These are phyloP conservation scores for Acleris sparsana DNA, from an alignment of 2,888 invertebrate species.

Conservation along the genomic window DNA sequence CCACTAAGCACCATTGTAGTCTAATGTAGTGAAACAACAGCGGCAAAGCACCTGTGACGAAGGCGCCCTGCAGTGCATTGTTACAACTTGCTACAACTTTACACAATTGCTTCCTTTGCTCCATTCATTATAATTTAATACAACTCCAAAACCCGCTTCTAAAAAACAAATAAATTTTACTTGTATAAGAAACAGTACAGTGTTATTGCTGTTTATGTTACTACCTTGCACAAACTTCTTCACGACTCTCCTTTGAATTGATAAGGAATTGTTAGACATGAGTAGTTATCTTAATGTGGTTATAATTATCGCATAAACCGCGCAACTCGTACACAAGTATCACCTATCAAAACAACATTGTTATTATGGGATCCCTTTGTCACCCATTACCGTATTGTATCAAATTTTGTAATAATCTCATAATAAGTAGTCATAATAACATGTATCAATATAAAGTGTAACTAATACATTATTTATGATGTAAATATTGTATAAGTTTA, in stretches of 20 bases:
- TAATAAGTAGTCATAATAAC: no score
- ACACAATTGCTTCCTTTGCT: slow-evolving; percentile 30
- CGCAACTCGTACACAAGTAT: no score
- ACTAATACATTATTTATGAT: no score
- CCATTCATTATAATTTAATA: slow-evolving; percentile 11
- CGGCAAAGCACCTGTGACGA: slow-evolving; percentile 47
- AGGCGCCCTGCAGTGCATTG: slow-evolving; percentile 28
- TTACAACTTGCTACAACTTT: slow-evolving; percentile 37
- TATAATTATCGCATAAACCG: no score
- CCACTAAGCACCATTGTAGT: slow-evolving; percentile 49
- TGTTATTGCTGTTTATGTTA: neutral
- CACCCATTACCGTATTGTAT: no score
- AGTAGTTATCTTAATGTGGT: neutral
- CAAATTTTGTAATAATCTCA: no score
- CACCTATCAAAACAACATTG: no score
- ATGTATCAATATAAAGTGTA: no score
- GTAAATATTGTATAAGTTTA: no score
- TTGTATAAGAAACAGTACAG: no score
- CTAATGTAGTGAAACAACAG: slow-evolving; percentile 53
- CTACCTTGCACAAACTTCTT: neutral
- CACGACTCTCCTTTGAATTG: neutral
- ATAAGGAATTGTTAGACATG: neutral
- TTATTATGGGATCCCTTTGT: no score
- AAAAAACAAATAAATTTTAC: neutral
- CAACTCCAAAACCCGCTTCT: neutral